Conservation (phyloP, 2,113 vertebrate genomes). For the Callaeas wilsoni region DNA sequence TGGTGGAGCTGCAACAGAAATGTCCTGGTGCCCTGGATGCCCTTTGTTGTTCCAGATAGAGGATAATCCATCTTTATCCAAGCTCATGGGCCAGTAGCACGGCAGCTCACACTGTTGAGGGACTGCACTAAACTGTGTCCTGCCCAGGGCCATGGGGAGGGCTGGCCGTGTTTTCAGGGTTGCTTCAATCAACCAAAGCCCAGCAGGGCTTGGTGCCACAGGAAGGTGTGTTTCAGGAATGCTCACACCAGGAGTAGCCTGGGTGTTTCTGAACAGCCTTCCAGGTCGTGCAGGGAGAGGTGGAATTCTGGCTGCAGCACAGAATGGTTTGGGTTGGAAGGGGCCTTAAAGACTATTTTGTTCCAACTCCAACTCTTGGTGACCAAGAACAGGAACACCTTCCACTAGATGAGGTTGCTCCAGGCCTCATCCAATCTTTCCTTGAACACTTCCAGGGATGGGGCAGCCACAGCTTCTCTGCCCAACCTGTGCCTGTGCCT, state of each 20-base stretch:
- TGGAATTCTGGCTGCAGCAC: neutral
- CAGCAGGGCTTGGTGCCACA: neutral
- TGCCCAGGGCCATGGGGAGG: neutral
- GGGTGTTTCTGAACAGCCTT: neutral
- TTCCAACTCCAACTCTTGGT: neutral
- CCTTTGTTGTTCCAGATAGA: neutral
- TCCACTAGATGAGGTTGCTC: neutral
- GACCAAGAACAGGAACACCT: neutral
- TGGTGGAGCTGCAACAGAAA: neutral
- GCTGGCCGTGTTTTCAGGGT: neutral
- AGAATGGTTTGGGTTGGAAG: neutral
- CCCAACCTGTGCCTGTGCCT: neutral
- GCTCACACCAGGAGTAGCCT: neutral
- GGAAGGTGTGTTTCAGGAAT: neutral
- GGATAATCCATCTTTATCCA: neutral
- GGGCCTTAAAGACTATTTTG: neutral
- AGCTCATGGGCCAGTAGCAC: neutral
- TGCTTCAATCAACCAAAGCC: neutral
- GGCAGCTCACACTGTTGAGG: fast-evolving
- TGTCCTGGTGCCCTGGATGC: neutral
- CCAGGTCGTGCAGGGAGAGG: neutral
- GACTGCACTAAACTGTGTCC: neutral
- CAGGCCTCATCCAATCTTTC: neutral
- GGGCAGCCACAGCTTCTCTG: neutral
- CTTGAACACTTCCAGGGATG: neutral